These are phyloP conservation scores for Aldabrachelys gigantea DNA, from an alignment of 2,113 vertebrate species.

Conservation along the genomic window DNA sequence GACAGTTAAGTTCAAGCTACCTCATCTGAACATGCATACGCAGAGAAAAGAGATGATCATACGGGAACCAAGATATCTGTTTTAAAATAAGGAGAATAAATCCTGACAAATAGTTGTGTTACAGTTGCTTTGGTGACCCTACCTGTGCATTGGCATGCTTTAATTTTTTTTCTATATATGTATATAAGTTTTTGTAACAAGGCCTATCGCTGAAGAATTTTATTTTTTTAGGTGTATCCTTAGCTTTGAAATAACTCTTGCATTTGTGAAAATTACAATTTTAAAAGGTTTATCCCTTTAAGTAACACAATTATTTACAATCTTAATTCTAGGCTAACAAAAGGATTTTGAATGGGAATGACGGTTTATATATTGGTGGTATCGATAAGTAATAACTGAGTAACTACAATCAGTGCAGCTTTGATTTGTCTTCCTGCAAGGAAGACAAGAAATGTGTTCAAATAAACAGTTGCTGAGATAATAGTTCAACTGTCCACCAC, in stretches of 20 bases:
- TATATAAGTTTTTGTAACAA: background rate
- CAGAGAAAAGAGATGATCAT: background rate
- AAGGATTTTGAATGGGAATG: background rate
- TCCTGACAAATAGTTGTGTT: background rate
- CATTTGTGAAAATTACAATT: background rate
- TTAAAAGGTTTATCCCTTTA: background rate
- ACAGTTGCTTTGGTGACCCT: background rate
- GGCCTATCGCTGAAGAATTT: background rate
- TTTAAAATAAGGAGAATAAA: background rate
- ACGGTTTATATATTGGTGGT: background rate
- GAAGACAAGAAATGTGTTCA: background rate
- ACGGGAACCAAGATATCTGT: background rate
- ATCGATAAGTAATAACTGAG: background rate
- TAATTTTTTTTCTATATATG: background rate
- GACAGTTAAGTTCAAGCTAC: background rate
- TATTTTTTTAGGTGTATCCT: background rate
- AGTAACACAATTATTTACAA: background rate
- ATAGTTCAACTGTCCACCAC: background rate
- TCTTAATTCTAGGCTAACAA: background rate
- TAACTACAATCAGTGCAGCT: background rate
- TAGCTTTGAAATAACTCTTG: background rate
- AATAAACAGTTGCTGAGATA: background rate
- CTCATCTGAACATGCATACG: background rate
- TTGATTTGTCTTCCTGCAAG: background rate
- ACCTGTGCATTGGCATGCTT: background rate